Conservation (phyloP, 2,888 invertebrate genomes). For the Lithophane socia region DNA sequence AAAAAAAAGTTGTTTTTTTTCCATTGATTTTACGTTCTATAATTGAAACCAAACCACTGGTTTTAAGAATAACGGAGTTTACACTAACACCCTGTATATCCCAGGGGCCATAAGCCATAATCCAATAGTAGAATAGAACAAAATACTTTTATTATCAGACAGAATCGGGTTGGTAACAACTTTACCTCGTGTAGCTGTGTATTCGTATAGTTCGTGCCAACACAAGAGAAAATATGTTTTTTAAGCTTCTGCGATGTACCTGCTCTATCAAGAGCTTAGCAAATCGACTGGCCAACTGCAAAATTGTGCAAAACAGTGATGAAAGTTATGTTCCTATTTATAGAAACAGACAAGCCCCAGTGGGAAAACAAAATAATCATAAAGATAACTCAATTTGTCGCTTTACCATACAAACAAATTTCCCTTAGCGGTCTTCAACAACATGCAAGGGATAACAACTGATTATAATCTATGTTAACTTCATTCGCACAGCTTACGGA, state of each 20-base stretch:
- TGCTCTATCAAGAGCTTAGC: background rate
- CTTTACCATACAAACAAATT: slow-evolving; percentile 40
- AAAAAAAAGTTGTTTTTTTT: too few species aligned
- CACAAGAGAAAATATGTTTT: background rate
- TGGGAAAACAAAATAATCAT: slow-evolving; percentile 26
- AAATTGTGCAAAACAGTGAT: background rate
- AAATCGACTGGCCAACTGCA: background rate
- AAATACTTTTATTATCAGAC: too few species aligned
- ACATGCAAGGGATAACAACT: slow-evolving; percentile 36
- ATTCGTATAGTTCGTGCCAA: background rate
- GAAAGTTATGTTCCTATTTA: slow-evolving; percentile 5
- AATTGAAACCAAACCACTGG: too few species aligned
- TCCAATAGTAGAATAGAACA: too few species aligned
- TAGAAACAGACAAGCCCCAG: background rate
- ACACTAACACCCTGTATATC: too few species aligned
- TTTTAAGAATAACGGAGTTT: too few species aligned
- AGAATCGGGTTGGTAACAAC: too few species aligned
- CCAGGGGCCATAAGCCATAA: too few species aligned
- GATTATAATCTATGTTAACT: slow-evolving; percentile 44
- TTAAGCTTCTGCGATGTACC: background rate
- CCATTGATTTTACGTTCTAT: too few species aligned
- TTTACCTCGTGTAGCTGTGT: too few species aligned
- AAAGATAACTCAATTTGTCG: slow-evolving; percentile 46
- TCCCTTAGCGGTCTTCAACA: slow-evolving; percentile 1
- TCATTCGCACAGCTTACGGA: slow-evolving; percentile 41